phyloP scores from a whole-genome alignment of 2,113 vertebrate species.

The Saimiri boliviensis region DNA sequence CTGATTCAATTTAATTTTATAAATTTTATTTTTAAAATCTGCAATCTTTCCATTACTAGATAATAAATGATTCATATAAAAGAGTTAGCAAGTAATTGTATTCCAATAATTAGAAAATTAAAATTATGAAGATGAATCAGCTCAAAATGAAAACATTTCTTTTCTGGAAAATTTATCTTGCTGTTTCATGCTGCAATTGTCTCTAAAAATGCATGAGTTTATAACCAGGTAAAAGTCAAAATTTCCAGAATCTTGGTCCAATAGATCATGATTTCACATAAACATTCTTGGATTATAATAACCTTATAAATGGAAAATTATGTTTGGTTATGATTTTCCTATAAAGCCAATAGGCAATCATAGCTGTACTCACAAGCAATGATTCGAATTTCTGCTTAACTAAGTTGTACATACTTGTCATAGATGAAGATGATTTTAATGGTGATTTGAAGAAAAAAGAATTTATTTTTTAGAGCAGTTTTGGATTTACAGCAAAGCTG shows the following conservation, averaged over 20 bases:
- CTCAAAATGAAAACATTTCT: slow-evolving; percentile 49
- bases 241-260: background rate
- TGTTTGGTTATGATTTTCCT: background rate
- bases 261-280: background rate
- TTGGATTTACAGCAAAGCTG: background rate
- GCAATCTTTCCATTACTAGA: background rate
- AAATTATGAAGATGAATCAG: slow-evolving; percentile 39
- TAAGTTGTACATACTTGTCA: background rate
- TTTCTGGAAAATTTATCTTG: slow-evolving; percentile 29
- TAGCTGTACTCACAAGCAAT: background rate
- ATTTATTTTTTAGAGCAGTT: background rate
- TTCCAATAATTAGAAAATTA: background rate
- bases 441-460: background rate
- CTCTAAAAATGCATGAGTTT: background rate
- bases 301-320: background rate
- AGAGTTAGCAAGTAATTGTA: background rate
- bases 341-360: background rate
- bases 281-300: background rate
- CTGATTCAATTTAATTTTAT: background rate
- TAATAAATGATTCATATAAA: background rate
- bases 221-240: background rate
- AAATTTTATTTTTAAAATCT: background rate
- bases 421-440: background rate
- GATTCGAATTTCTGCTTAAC: background rate
- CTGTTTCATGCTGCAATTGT: background rate